Evolutionary conservation across 2,113 vertebrate genomes (phyloP), one percentile per base, ranked within the genome.

Genomic region (Neodontobutis hainanensis): DNA sequence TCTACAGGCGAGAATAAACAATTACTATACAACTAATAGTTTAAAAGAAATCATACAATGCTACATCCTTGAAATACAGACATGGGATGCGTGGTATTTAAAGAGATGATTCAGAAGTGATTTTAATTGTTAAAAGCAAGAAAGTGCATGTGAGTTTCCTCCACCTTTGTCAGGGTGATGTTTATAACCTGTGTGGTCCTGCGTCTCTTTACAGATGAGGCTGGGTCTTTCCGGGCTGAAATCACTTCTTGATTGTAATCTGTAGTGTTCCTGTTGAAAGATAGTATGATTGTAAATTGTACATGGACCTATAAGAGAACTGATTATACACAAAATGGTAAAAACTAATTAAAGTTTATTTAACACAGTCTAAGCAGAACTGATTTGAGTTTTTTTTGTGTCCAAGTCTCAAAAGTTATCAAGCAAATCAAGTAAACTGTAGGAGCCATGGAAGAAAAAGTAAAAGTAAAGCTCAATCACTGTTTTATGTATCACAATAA

Each of bases 141-240:
- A 72, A 9, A 55, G 4, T 32, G 3, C 42, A 43, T 32, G 60
- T 14, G 67, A 48, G 45, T 76, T 50, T 82, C 49, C 56, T 75
- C 83, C 86, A 97, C 96, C 91, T 97, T 95, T 5, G 90, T 94
- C 95, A 97, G 91, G 51, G 97, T 98, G 79, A 91, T 90, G 83
- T 95, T 92, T 90, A 96, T 94, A 84, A 94, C 90, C 65, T 95
- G 94, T 0, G 94, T 96, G 51, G 95, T 97, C 43, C 94, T 91
- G 40, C 93, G 92, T 11, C 94, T 92, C 15, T 84, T 89, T 5
- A 85, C 87, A 2, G 91, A 93, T 0, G 93, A 94, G 0, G 93
- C 92, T 11, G 92, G 92, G 0, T 92, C 92, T 70, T 86, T 94
- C 50, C 78, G 77, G 7, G 89, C 68, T 0, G 94, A 95, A 34